Evolutionary conservation across 2,888 invertebrate species (phyloP).

Genomic region (Volucella inanis): DNA sequence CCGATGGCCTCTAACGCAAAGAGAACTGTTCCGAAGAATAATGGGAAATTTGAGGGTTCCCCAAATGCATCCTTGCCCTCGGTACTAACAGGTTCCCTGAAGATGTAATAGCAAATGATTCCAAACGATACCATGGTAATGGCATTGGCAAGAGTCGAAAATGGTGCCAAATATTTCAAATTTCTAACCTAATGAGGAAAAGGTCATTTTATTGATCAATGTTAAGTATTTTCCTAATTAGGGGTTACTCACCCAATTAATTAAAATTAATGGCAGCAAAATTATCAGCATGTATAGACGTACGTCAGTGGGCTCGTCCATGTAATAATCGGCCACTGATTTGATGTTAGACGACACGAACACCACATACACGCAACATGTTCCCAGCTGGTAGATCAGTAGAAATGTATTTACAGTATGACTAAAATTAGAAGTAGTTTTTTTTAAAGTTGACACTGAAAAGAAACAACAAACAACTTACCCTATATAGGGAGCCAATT

Average conservation of each 20-base stretch:
- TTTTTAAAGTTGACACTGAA: conserved; percentile 1
- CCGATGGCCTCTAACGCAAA: conserved; percentile 98
- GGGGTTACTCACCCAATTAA: conserved; percentile 89
- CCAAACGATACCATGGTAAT: conserved; percentile 92
- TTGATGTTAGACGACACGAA: conserved; percentile 95
- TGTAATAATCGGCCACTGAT: conserved; percentile 85
- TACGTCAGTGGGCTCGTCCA: conserved; percentile 84
- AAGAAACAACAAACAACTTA: conserved; percentile 83
- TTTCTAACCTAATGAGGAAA: conserved; percentile 84
- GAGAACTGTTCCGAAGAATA: conserved; percentile 97
- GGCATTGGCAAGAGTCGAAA: conserved; percentile 94
- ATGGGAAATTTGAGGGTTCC: conserved; percentile 88
- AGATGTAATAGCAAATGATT: conserved; percentile 93
- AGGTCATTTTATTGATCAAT: not conserved
- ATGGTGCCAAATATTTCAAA: conserved; percentile 93
- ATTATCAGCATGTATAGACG: conserved; percentile 89
- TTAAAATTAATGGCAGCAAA: conserved; percentile 89
- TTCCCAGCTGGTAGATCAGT: conserved; percentile 95
- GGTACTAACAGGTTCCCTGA: conserved; percentile 88
- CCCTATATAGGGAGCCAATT: conserved; percentile 87
- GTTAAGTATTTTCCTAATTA: not conserved
- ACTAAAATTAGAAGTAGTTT: conserved; percentile 82
- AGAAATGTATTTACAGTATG: conserved; percentile 89
- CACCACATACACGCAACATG: conserved; percentile 97
- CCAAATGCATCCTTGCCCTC: conserved; percentile 87